phyloP scores from a whole-genome alignment of 2,797 vertebrate species.

The Neosilurus mollespiculum region DNA sequence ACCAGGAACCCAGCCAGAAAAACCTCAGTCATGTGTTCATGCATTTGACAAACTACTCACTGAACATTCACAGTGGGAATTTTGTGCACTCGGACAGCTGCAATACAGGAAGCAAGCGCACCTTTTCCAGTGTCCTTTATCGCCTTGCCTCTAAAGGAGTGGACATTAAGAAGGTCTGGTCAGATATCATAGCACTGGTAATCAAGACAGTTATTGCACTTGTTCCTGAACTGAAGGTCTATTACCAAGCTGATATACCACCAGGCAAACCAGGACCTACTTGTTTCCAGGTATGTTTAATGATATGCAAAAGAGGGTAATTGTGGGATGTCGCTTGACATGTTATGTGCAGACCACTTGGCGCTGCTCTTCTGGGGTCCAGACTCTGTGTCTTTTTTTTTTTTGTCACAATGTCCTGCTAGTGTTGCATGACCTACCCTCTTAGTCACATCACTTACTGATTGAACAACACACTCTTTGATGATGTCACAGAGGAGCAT shows the following conservation, averaged over 20 bases:
- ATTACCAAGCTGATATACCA: slow-evolving; percentile 91
- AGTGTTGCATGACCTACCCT: no score
- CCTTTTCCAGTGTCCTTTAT: slow-evolving; percentile 90
- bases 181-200: slow-evolving; percentile 93
- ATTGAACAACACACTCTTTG: no score
- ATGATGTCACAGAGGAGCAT: no score
- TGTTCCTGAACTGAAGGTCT: slow-evolving; percentile 90
- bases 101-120: slow-evolving; percentile 94
- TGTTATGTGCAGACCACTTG: no score
- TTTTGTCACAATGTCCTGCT: no score
- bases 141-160: slow-evolving; percentile 86
- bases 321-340: no score
- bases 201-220: slow-evolving; percentile 95
- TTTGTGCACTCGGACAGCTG: slow-evolving; percentile 91
- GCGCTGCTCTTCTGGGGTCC: no score
- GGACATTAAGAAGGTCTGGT: slow-evolving; percentile 94
- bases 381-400: no score
- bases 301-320: background rate
- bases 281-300: slow-evolving; percentile 88
- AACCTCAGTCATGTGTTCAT: slow-evolving; percentile 94
- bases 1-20: slow-evolving; percentile 85
- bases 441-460: no score
- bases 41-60: slow-evolving; percentile 97
- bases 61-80: slow-evolving; percentile 92
- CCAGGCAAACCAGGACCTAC: slow-evolving; percentile 90